Evolutionary conservation across 2,888 invertebrate species (phyloP), one percentile per base, ranked within the genome.

Genomic region (Euplagia quadripunctaria): DNA sequence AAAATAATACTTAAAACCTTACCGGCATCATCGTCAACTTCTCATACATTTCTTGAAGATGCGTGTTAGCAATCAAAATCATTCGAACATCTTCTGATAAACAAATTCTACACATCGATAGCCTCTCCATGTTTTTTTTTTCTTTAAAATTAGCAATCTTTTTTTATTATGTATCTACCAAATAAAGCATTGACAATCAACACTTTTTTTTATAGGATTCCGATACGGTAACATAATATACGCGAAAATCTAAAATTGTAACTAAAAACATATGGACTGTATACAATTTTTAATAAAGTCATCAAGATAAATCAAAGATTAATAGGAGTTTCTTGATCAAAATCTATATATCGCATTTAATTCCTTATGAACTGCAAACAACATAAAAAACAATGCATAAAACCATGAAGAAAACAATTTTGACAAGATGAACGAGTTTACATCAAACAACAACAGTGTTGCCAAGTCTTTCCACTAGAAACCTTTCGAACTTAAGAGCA

Each of bases 11-110:
- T 46, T 3, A 46, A 46, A 46, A n/a, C 79, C 87, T 83, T 86
- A 92, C 94, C 79, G 85, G 84, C 58, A 82, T 79, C 69, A 85
- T 77, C 0, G 90, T 87, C 6, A 93, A 79, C 75, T 85, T 92
- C 74, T 92, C 91, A 66, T 89, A 93, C 1, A 89, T 75, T 41
- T 87, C 82, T 73, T 92, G 90, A 0, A 93, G 78, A 11, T 80
- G 79, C 4, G 88, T 86, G 58, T 89, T 80, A 0, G 72, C 43
- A 51, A 93, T 87, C 9, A 74, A 68, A 73, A 82, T 80, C 75
- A 89, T 82, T 16, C 80, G 83, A 9, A 85, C 81, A 70, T 89
- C 82, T 4, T 75, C 74, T 8, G 81, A 68, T 73, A 93, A 81
- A 76, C 93, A 93, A 55, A 93, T 81, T 66, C 91, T 84, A 73